These are phyloP conservation scores for Perizoma affinitatum DNA, from an alignment of 2,888 invertebrate species.

Conservation along the genomic window DNA sequence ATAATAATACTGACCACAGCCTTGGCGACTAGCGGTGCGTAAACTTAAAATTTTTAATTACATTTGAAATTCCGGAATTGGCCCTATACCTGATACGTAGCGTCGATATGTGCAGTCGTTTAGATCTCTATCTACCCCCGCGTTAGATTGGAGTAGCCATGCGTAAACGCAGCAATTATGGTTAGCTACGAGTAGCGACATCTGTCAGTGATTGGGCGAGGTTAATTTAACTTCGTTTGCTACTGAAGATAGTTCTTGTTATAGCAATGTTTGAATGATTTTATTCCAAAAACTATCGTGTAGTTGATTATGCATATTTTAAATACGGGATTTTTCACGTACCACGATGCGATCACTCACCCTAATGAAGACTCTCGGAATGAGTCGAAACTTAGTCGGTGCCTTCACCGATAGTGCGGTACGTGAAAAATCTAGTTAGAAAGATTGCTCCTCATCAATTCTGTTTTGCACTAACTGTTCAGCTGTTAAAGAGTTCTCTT, in stretches of 20 bases:
- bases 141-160: conserved; percentile 54
- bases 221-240: conserved; percentile 1
- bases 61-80: conserved; percentile 39
- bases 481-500: no score
- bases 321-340: no score
- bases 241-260: background rate
- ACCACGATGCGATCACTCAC: no score
- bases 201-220: conserved; percentile 41
- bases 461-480: no score
- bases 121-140: conserved; percentile 71
- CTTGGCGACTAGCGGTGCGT: conserved; percentile 37
- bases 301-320: no score
- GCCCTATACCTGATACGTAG: conserved; percentile 36
- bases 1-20: conserved; percentile 20
- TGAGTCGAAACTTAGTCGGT: no score
- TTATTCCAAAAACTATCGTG: no score
- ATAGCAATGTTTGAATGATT: conserved; percentile 4
- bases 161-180: conserved; percentile 57
- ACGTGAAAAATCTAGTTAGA: no score
- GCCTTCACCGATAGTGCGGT: no score
- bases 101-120: conserved; percentile 55
- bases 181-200: conserved; percentile 42
- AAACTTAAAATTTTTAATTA: conserved; percentile 41
- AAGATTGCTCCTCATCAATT: no score
- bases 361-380: no score